Base-by-base conservation (phyloP, 1,140 invertebrate species). In the Cydia amplana region DNA sequence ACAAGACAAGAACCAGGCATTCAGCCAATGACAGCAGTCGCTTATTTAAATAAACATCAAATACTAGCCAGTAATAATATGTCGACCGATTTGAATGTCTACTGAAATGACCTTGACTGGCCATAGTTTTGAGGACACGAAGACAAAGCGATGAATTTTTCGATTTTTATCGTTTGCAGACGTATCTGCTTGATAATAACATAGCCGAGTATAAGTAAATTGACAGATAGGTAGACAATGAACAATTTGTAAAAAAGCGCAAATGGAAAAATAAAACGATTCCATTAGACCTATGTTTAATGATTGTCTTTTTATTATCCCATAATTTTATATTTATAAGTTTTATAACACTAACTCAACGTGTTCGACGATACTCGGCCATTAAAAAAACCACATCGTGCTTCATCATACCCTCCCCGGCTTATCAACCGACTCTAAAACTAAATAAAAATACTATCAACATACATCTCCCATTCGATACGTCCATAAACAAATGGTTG, bases 381-480 rank as follows among this genome's bases (percentile, higher is more conserved):
- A 18, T 18, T 46, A 46, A 51, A 51, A 51, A n/a, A 5, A 18
- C 49, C 49, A 9, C 49, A 51, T 6, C 55, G 55, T 60, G 55
- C 55, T 60, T 60, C 16, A 10, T 20, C 55, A 60, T 60, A 60
- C 20, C 20, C 1, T 20, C 20, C 55, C 18, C 55, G 55, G 55
- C 55, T 60, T 60, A 60, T 60, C 18, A 60, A 60, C 55, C 20
- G 18, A 20, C 18, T 18, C 18, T 60, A 60, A 60, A 60, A 60
- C 55, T 60, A 60, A 60, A 60, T 60, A 60, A 60, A 60, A 60
- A 60, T 60, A 60, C 55, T 60, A 23, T 23, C 55, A 7, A 2
- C 55, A 60, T 60, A n/a, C 55, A 60, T 60, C 55, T 60, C 55
- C 7, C 55, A 60, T 60, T 60, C 55, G 55, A 60, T 60, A 20